Evolutionary conservation across 1,140 invertebrate genomes (phyloP).

Genomic region (Ceratosolen solmsi): DNA sequence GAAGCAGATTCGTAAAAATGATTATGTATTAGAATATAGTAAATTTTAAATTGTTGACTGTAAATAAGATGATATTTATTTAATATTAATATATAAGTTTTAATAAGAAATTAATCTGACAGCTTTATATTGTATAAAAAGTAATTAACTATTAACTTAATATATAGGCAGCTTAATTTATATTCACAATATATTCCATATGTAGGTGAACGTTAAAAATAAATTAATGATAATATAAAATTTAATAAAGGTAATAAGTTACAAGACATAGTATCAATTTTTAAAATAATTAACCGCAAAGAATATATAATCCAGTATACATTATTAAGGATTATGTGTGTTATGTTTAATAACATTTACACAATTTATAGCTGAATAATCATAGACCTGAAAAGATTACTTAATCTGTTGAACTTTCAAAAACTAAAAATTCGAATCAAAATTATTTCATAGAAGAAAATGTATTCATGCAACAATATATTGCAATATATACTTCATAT

Average conservation of each 20-base stretch:
- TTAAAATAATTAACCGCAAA: neutral
- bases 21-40: neutral
- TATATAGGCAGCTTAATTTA: neutral
- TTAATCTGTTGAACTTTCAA: neutral
- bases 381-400: neutral
- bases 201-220: neutral
- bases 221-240: neutral
- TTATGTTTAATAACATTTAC: neutral
- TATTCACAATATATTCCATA: neutral
- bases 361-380: neutral
- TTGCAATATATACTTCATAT: neutral
- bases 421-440: neutral
- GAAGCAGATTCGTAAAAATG: neutral
- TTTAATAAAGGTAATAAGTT: neutral
- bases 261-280: neutral
- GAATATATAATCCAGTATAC: neutral
- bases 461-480: neutral
- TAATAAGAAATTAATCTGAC: neutral
- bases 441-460: neutral
- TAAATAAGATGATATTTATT: neutral
- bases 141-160: too few species aligned
- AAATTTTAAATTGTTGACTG: neutral
- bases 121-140: neutral
- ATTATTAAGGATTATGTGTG: neutral
- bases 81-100: neutral